Evolutionary conservation across 2,797 vertebrate species (phyloP).

Genomic region (Gorsachius magnificus): DNA sequence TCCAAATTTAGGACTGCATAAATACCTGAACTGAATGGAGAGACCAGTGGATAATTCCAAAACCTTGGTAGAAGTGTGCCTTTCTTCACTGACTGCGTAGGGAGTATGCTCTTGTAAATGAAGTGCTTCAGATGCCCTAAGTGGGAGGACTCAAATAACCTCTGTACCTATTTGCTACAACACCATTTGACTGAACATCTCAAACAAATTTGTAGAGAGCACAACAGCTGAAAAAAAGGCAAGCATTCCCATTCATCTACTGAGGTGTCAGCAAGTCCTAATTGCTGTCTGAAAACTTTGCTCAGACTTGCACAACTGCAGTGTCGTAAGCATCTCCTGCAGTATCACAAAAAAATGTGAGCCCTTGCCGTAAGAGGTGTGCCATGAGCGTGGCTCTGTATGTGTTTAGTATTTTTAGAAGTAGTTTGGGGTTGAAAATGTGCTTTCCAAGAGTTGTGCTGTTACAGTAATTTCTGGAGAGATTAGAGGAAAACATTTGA

Average conservation of each 20-base stretch:
- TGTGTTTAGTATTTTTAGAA: neutral
- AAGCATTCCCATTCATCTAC: neutral
- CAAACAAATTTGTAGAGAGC: neutral
- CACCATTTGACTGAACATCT: neutral
- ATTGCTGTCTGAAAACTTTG: neutral
- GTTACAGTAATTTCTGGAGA: neutral
- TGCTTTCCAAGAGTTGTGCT: neutral
- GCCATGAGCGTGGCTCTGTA: rapidly evolving
- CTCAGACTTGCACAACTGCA: neutral
- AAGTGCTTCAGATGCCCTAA: neutral
- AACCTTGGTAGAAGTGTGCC: rapidly evolving
- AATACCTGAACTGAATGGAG: neutral
- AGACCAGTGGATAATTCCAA: neutral
- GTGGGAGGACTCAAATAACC: neutral
- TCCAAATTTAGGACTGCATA: neutral
- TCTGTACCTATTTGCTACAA: neutral
- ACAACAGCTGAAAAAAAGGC: rapidly evolving
- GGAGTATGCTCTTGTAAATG: neutral
- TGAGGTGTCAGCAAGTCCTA: neutral
- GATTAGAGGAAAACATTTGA: neutral
- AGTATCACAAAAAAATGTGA: neutral
- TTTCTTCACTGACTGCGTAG: rapidly evolving
- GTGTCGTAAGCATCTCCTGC: neutral
- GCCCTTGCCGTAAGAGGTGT: neutral
- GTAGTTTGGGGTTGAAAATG: neutral